Evolutionary conservation across 2,797 vertebrate species (phyloP), one percentile per base, ranked within the genome.

Genomic region (Clarias platycephalus): DNA sequence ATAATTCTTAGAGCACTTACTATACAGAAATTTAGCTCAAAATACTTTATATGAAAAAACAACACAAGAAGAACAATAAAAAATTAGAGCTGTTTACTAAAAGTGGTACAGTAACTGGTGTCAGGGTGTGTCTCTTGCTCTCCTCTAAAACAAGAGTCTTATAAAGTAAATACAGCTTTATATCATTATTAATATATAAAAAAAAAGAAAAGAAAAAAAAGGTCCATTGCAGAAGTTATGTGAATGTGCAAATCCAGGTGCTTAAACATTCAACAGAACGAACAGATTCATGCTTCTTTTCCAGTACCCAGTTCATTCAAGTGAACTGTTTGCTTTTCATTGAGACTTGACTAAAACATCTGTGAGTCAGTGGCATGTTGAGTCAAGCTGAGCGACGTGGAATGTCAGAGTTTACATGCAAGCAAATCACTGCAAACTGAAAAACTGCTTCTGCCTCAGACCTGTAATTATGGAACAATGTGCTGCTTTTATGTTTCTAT

Each of bases 351-450:
- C 53, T 28, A 10, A 67, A 62, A 76, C 40, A 2, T 26, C n/a
- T 0, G 60, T 71, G 68, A 75, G 60, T 81, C 79, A 75, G 60
- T 24, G 70, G 44, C 49, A 28, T 26, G 57, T 62, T 10, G 84
- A 82, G 26, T 77, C 57, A 24, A 67, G n/a, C 22, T 1, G 40
- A 44, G 31, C 2, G n/a, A 58, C 15, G 16, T 53, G 55, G 74
- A 81, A 85, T 81, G 79, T 66, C 10, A 53, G n/a, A 66, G 78
- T 82, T 85, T 34, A 67, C 26, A 16, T 31, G 20, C 76, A 81
- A 49, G 34, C n/a, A 37, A 85, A 62, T 49, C 22, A 53, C 67
- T 15, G 13, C 64, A 77, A 83, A 66, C 18, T 57, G 22, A 40
- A 75, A 67, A 67, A 34, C 31, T 44, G 58, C 49, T 63, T 44